Evolutionary conservation across 92 coral and sea anemone species (phyloP), one percentile per base, ranked within the genome.

Genomic region (Montipora capitata): DNA sequence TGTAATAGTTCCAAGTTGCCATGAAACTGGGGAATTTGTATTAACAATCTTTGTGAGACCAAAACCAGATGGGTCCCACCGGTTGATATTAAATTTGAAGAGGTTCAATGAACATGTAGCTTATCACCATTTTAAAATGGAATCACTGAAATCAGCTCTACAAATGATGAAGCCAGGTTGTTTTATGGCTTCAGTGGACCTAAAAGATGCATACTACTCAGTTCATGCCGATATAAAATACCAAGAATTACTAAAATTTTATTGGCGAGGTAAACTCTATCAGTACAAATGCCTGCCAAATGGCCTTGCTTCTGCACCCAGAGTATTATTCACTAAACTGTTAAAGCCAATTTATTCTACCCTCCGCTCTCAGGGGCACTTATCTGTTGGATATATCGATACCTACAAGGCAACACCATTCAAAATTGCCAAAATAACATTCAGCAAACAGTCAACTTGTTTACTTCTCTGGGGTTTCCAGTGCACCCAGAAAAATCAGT

Each of bases 261-360:
- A 9, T 54, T 9, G 15, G 15, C 7, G 10, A 54, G 59, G 59
- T 12, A 54, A 9, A 54, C 59, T 54, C 59, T 9, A 48, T 9
- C 52, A 48, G 52, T 71, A 56, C 48, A 38, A 17, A 13, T 82
- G 54, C 40, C 78, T 82, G 51, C 69, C 61, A 69, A 27, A 27
- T 27, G 35, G 35, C 35, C 35, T 27, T 0, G 35, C 35, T 27
- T 27, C 0, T 27, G 35, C 2, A 27, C 35, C 35, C 35, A 27
- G 35, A 27, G 35, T 27, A 27, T 27, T 27, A 27, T 27, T 27
- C 35, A 27, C 35, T 27, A 27, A 27, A 0, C 35, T 27, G 35
- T 27, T 27, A 1, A 27, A 27, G 35, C 35, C 35, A 27, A 2
- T 27, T 27, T 27, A 27, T 27, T 27, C 35, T 27, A 27, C 35